phyloP scores from a whole-genome alignment of 2,888 invertebrate genomes.

The Tenthredo notha region DNA sequence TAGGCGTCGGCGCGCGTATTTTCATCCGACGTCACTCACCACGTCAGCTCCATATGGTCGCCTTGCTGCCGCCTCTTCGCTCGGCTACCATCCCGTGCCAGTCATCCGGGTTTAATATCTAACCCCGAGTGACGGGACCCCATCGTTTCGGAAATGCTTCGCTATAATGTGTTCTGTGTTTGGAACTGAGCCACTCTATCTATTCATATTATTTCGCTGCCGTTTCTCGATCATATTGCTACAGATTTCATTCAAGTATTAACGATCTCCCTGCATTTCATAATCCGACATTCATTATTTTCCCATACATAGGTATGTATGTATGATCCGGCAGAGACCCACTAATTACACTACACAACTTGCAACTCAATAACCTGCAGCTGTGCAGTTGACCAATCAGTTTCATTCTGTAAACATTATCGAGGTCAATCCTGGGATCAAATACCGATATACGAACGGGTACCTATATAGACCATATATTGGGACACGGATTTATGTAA shows the following conservation, averaged over 20 bases:
- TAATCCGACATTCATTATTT: not conserved
- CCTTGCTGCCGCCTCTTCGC: constrained; percentile 54
- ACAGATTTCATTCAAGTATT: not conserved
- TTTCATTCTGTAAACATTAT: constrained; percentile 29
- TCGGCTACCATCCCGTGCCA: constrained; percentile 72
- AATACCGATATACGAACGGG: not conserved
- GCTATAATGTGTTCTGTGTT: not conserved
- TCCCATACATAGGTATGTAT: not conserved
- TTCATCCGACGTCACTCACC: constrained; percentile 77
- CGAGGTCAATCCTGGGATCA: constrained; percentile 45
- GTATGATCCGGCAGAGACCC: not conserved
- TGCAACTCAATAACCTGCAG: not conserved
- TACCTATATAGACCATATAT: not conserved
- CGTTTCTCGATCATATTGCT: not conserved
- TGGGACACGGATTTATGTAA: not conserved
- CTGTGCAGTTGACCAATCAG: constrained; percentile 10
- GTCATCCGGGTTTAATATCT: constrained; percentile 76
- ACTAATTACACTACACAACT: not conserved
- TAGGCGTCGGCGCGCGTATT: constrained; percentile 73
- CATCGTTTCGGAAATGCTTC: constrained; percentile 52
- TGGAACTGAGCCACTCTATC: not conserved
- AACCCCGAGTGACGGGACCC: constrained; percentile 66
- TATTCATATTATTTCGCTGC: not conserved
- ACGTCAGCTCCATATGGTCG: constrained; percentile 75
- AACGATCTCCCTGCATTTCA: not conserved